phyloP scores from a whole-genome alignment of 2,113 vertebrate genomes.

The Cricetomys ansorgei region DNA sequence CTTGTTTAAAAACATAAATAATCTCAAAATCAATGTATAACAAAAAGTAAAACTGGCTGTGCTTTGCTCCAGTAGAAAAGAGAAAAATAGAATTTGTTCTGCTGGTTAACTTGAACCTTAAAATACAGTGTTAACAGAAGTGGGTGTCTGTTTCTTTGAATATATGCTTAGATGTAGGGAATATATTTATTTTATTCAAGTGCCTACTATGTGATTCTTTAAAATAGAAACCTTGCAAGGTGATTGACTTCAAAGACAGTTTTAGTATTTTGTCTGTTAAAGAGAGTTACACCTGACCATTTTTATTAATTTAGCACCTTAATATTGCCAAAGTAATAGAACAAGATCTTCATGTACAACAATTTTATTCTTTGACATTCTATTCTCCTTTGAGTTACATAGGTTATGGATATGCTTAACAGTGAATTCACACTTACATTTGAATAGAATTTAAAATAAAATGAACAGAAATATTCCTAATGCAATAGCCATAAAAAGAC shows the following conservation, averaged over 20 bases:
- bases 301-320: constrained; percentile 74
- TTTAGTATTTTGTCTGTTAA: constrained; percentile 60
- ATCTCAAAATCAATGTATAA: constrained; percentile 1
- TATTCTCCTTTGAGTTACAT: constrained; percentile 63
- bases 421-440: constrained; percentile 73
- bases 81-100: neutral
- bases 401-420: constrained; percentile 70
- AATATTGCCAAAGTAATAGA: constrained; percentile 66
- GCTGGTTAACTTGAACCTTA: neutral
- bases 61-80: neutral
- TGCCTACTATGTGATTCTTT: constrained; percentile 30
- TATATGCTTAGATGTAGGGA: constrained; percentile 21
- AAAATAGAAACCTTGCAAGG: constrained; percentile 49
- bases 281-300: constrained; percentile 49
- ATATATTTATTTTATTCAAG: constrained; percentile 50
- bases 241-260: constrained; percentile 35
- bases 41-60: neutral
- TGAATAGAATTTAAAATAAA: constrained; percentile 71
- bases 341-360: constrained; percentile 69
- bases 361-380: constrained; percentile 68
- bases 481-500: constrained; percentile 71
- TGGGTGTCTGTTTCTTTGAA: neutral
- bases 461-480: constrained; percentile 71
- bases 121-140: constrained; percentile 38
- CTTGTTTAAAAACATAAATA: neutral